phyloP scores from a whole-genome alignment of 1,140 invertebrate species.

The Aricia agestis region DNA sequence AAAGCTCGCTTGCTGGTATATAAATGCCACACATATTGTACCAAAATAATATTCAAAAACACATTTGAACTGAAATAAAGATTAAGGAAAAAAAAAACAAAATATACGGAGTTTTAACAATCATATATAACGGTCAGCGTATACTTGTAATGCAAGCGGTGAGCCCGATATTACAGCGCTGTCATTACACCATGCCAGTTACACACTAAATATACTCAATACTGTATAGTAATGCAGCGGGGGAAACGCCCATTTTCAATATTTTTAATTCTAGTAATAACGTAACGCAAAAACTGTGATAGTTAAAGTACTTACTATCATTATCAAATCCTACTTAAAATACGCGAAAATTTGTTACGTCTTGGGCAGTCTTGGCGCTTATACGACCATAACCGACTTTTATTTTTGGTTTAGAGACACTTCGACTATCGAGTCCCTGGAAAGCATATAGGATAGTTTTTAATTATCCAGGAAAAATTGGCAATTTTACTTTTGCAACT shows the following conservation, averaged over 20 bases:
- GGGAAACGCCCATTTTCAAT: not conserved
- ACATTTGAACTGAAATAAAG: not conserved
- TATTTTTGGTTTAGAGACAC: too few relatives aligned
- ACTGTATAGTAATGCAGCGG: not conserved
- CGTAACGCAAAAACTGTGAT: not conserved
- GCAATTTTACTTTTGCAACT: too few relatives aligned
- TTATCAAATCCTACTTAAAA: too few relatives aligned
- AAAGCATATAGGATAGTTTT: too few relatives aligned
- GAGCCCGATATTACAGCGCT: constrained; percentile 2
- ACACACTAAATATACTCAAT: not conserved
- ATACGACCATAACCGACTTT: too few relatives aligned
- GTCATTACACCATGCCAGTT: not conserved
- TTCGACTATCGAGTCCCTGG: too few relatives aligned
- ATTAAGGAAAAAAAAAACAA: not conserved
- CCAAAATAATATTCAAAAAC: not conserved
- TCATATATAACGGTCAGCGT: not conserved
- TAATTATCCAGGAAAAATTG: too few relatives aligned
- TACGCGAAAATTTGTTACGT: too few relatives aligned
- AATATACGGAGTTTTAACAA: not conserved
- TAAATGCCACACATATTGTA: too few relatives aligned
- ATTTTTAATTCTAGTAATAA: not conserved
- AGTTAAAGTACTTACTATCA: not conserved
- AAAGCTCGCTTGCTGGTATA: too few relatives aligned
- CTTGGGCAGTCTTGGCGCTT: too few relatives aligned
- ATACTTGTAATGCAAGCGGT: not conserved